Evolutionary conservation across 2,888 invertebrate species (phyloP).

Genomic region (Drosophila monieri): DNA sequence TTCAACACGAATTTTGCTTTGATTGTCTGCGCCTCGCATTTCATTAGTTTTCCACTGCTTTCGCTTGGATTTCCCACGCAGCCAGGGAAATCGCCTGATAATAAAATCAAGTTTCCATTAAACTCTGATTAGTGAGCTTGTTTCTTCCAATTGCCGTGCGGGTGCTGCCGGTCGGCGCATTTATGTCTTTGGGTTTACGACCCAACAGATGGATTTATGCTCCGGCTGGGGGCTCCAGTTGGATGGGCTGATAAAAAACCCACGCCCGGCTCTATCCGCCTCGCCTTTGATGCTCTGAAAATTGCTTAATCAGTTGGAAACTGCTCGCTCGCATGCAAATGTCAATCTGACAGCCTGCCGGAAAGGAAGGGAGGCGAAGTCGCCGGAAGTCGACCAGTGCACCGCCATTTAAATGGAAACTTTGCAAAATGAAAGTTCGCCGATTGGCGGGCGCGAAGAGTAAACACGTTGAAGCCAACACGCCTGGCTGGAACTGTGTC

Average conservation of each 20-base stretch:
- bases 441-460: constrained; percentile 14
- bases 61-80: constrained; percentile 32
- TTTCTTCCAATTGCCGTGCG: constrained; percentile 20
- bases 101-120: constrained; percentile 47
- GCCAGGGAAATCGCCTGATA: constrained; percentile 23
- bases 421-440: constrained; percentile 44
- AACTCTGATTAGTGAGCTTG: constrained; percentile 38
- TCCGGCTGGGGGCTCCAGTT: constrained; percentile 17
- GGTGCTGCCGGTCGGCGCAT: constrained; percentile 9
- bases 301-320: constrained; percentile 78
- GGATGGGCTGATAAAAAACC: constrained; percentile 18
- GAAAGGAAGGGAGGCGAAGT: neutral
- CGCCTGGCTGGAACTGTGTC: constrained; percentile 62
- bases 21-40: constrained; percentile 46
- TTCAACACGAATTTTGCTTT: constrained; percentile 64
- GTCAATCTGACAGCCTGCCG: constrained; percentile 60
- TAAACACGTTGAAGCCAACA: constrained; percentile 15
- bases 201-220: constrained; percentile 11
- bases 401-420: constrained; percentile 61
- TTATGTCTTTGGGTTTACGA: constrained; percentile 13
- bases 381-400: constrained; percentile 46
- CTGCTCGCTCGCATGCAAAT: constrained; percentile 67
- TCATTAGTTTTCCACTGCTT: constrained; percentile 61
- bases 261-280: neutral
- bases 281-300: constrained; percentile 39